Percentiles rank a stretch among this genome's conserved stretches.
These are phyloP conservation scores for Listronotus oregonensis DNA, from an alignment of 1,140 invertebrate species.

Conservation along the genomic window DNA sequence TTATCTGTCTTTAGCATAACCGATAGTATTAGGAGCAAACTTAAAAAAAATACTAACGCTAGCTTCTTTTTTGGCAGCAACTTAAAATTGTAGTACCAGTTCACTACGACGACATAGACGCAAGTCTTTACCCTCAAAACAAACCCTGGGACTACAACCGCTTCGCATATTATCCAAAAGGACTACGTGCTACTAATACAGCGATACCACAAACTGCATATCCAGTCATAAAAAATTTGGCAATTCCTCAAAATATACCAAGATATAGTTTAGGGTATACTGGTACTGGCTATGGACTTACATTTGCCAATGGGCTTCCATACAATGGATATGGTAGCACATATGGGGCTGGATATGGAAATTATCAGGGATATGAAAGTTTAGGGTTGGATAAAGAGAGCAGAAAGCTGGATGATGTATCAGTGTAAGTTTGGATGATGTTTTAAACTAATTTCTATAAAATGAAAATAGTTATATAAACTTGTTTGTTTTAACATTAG, in stretches of 20 bases:
- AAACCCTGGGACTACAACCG: slow-evolving; percentile 47
- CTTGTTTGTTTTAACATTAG: too few relatives aligned
- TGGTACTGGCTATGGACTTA: slow-evolving; percentile 21
- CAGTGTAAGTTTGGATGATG: too few relatives aligned
- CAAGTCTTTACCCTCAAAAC: slow-evolving; percentile 18
- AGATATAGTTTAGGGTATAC: slow-evolving; percentile 27
- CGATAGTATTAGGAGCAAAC: too few relatives aligned
- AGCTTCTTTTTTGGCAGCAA: slow-evolving; percentile 35
- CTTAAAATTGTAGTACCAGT: slow-evolving; percentile 52
- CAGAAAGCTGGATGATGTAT: too few relatives aligned
- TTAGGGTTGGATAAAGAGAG: too few relatives aligned
- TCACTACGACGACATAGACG: slow-evolving; percentile 38
- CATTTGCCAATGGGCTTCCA: neutral
- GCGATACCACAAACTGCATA: slow-evolving; percentile 45
- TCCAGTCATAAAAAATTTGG: slow-evolving; percentile 49
- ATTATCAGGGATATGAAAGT: slow-evolving; percentile 4
- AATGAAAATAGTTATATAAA: too few relatives aligned
- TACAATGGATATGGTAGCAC: neutral
- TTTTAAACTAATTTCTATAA: too few relatives aligned
- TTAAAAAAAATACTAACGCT: too few relatives aligned
- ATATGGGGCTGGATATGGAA: neutral
- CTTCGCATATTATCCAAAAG: slow-evolving; percentile 39
- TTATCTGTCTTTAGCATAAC: too few relatives aligned
- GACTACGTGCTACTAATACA: slow-evolving; percentile 25
- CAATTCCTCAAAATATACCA: slow-evolving; percentile 39